These are phyloP conservation scores for Gastrophryne carolinensis DNA, from an alignment of 2,797 vertebrate genomes.

Conservation along the genomic window DNA sequence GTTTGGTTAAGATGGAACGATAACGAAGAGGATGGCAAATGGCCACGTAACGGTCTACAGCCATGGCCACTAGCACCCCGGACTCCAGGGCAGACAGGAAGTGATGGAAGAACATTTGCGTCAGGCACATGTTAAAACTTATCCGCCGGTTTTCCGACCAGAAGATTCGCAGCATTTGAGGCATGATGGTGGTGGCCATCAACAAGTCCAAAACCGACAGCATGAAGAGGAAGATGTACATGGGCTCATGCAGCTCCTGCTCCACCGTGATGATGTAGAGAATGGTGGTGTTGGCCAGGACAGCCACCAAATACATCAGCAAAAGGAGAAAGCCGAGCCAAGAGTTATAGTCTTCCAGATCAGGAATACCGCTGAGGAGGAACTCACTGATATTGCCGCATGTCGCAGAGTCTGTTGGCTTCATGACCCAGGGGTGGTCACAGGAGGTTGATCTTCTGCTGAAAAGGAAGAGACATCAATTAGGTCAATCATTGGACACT, in stretches of 20 bases:
- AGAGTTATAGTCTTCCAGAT: constrained; percentile 49
- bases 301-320: constrained; percentile 56
- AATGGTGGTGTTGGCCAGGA: constrained; percentile 55
- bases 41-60: constrained; percentile 73
- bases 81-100: constrained; percentile 77
- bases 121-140: constrained; percentile 68
- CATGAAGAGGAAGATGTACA: constrained; percentile 50
- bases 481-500: no score
- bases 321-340: constrained; percentile 57
- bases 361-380: constrained; percentile 51
- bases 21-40: constrained; percentile 57
- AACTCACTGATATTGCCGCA: constrained; percentile 1
- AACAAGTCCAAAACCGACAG: constrained; percentile 39
- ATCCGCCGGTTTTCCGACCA: constrained; percentile 55
- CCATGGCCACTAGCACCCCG: constrained; percentile 74
- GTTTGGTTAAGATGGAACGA: constrained; percentile 10
- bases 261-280: constrained; percentile 43
- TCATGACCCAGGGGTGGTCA: not conserved
- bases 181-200: constrained; percentile 45
- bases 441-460: not conserved
- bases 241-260: constrained; percentile 33
- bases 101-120: constrained; percentile 77
- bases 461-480: not conserved
- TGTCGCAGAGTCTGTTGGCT: not conserved
- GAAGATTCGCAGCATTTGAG: constrained; percentile 34